phyloP scores from a whole-genome alignment of 2,113 vertebrate species.

The Pomatostomus ruficeps region DNA sequence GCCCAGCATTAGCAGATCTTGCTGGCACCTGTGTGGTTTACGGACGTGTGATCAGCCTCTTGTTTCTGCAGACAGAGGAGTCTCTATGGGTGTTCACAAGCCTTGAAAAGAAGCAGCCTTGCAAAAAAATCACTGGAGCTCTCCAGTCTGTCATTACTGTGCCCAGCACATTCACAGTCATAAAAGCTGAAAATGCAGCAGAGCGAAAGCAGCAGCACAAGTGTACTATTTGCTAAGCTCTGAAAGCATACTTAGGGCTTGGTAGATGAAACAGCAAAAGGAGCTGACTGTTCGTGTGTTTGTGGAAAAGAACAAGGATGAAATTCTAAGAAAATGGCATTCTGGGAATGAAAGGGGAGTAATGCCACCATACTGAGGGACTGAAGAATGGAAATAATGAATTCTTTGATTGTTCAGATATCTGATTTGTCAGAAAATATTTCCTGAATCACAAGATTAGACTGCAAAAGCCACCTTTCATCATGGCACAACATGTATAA shows the following conservation, averaged over 20 bases:
- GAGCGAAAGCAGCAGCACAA: neutral
- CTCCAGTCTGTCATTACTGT: neutral
- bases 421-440: neutral
- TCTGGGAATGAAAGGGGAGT: neutral
- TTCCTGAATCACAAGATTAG: neutral
- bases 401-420: neutral
- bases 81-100: neutral
- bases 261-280: neutral
- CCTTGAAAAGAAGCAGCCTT: neutral
- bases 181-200: conserved; percentile 3
- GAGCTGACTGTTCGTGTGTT: neutral
- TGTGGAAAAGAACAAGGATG: neutral
- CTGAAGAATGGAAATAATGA: neutral
- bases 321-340: neutral
- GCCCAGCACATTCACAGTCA: neutral
- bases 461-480: neutral
- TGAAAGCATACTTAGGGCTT: neutral
- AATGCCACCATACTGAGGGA: neutral
- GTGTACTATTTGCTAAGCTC: neutral
- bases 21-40: neutral
- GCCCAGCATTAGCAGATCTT: neutral
- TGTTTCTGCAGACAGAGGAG: neutral
- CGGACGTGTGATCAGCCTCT: neutral
- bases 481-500: neutral
- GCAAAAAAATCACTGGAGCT: neutral